phyloP scores from a whole-genome alignment of 2,797 vertebrate genomes.

The Melanotaenia boesemani region DNA sequence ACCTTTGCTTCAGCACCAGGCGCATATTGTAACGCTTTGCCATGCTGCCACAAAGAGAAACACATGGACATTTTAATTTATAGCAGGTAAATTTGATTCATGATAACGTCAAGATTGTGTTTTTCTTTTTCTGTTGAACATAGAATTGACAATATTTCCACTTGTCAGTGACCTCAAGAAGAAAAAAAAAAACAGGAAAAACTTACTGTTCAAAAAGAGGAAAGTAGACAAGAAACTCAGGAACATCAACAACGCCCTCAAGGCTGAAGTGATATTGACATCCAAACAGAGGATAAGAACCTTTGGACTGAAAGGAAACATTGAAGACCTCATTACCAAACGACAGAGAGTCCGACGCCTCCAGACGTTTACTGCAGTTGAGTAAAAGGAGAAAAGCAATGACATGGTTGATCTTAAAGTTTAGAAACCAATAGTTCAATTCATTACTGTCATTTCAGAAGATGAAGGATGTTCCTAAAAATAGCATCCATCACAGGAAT shows the following conservation, averaged over 20 bases:
- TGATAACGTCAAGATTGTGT: neutral
- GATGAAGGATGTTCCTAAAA: neutral
- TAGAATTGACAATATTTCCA: neutral
- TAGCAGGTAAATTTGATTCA: neutral
- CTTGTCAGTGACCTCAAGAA: neutral
- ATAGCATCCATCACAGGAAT: neutral
- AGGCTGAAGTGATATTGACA: constrained; percentile 97
- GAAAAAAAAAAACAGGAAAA: no score
- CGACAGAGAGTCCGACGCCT: constrained; percentile 88
- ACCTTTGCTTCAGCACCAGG: constrained; percentile 91
- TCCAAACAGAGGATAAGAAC: constrained; percentile 91
- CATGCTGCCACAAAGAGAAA: constrained; percentile 85
- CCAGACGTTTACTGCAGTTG: constrained; percentile 83
- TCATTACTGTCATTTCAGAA: neutral
- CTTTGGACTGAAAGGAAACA: constrained; percentile 92
- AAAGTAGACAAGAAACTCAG: constrained; percentile 97
- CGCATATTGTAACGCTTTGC: constrained; percentile 95
- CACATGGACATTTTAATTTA: neutral
- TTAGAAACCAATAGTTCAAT: no score
- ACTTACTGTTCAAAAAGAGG: constrained; percentile 94
- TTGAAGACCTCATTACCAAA: constrained; percentile 95
- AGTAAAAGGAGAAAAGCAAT: neutral
- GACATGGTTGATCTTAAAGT: neutral
- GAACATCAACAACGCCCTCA: constrained; percentile 95
- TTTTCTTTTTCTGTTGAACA: neutral